These are phyloP conservation scores for Ennomos erosarius DNA, from an alignment of 2,888 invertebrate genomes.

Conservation along the genomic window DNA sequence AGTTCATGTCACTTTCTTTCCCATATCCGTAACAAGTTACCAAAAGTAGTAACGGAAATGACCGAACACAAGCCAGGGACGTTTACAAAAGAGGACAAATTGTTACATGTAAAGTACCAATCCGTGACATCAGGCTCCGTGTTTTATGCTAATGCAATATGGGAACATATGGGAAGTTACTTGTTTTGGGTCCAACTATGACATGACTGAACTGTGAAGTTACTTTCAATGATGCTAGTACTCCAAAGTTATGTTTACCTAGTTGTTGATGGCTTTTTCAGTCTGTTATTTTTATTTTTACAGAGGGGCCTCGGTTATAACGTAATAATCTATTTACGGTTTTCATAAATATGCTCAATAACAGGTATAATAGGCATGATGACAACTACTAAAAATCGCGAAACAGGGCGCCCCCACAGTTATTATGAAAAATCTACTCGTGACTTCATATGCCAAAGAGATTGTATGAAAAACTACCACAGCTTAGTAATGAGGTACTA, in stretches of 20 bases:
- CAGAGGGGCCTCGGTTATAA: too few species aligned
- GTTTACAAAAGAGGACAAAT: constrained; percentile 42
- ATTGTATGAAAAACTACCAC: too few species aligned
- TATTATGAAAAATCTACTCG: too few species aligned
- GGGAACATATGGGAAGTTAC: constrained; percentile 14
- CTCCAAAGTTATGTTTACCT: neutral
- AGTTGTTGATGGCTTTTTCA: too few species aligned
- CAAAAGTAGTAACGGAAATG: constrained; percentile 18
- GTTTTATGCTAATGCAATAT: constrained; percentile 51
- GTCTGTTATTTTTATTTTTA: too few species aligned
- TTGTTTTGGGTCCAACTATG: constrained; percentile 10
- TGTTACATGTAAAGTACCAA: constrained; percentile 37
- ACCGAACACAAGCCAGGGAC: constrained; percentile 21
- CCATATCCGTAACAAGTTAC: constrained; percentile 25
- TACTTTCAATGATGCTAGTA: neutral
- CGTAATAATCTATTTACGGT: too few species aligned
- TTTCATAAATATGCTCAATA: too few species aligned
- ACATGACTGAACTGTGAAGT: neutral
- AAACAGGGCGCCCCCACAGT: too few species aligned
- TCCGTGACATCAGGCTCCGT: constrained; percentile 38
- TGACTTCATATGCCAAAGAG: too few species aligned
- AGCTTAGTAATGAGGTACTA: too few species aligned
- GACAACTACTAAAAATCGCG: too few species aligned
- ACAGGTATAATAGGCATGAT: too few species aligned
- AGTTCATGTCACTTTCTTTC: constrained; percentile 12